Evolutionary conservation across 2,113 vertebrate species (phyloP).

Genomic region (Laticauda laticaudata): DNA sequence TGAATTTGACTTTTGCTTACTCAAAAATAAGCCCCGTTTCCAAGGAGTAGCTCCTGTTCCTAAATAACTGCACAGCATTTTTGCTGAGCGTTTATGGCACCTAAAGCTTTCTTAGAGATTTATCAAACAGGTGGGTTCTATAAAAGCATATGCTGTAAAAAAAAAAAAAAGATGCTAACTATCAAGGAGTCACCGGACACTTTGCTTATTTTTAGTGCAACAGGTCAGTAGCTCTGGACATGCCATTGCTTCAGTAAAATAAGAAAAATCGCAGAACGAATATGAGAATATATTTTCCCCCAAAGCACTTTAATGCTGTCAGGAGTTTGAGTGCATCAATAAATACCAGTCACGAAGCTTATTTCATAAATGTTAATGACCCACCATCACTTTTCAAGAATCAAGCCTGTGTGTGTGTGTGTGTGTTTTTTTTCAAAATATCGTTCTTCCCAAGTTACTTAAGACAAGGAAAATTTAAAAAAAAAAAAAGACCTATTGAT

Average conservation of each 20-base stretch:
- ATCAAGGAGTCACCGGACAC: background rate
- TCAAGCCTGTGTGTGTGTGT: background rate
- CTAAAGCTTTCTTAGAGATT: background rate
- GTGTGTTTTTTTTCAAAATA: background rate
- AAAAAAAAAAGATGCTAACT: background rate
- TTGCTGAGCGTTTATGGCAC: background rate
- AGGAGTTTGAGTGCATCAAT: background rate
- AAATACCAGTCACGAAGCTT: background rate
- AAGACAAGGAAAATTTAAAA: background rate
- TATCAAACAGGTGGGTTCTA: background rate
- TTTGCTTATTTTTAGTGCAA: background rate
- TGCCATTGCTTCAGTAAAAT: background rate
- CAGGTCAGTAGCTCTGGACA: background rate
- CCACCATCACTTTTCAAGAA: background rate
- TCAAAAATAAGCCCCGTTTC: background rate
- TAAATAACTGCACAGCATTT: background rate
- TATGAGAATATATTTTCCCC: background rate
- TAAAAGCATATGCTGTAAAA: background rate
- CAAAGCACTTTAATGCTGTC: background rate
- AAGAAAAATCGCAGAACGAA: background rate
- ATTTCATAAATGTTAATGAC: background rate
- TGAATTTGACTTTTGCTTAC: background rate
- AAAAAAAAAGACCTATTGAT: background rate
- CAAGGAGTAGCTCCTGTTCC: background rate
- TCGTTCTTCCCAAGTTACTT: background rate